Percentiles rank a stretch among this genome's conserved stretches.
Conservation (phyloP, 2,888 invertebrate genomes). For the Endomychus coccineus region DNA sequence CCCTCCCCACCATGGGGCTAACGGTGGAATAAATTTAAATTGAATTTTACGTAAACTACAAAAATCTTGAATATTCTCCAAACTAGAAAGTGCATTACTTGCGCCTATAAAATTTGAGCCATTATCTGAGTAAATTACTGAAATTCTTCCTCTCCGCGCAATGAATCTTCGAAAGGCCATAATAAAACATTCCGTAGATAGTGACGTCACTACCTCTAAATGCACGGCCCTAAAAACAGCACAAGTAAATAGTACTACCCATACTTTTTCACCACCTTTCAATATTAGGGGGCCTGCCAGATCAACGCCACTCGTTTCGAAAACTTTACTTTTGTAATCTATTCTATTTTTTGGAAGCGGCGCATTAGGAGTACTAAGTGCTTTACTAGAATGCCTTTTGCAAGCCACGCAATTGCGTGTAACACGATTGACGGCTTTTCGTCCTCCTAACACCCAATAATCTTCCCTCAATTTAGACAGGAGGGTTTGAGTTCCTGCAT, state of each 20-base stretch:
- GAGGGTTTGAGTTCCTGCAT: too few relatives aligned
- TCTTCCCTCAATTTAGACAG: too few relatives aligned
- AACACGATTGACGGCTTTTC: too few relatives aligned
- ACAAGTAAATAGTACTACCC: constrained; percentile 37
- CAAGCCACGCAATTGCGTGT: too few relatives aligned
- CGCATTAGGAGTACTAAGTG: too few relatives aligned
- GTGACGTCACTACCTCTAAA: constrained; percentile 33
- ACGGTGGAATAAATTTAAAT: constrained; percentile 14
- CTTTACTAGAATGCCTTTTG: too few relatives aligned
- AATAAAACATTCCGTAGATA: constrained; percentile 31
- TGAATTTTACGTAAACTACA: constrained; percentile 5
- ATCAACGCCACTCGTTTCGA: constrained; percentile 34
- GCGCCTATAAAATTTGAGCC: constrained; percentile 36
- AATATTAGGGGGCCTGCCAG: constrained; percentile 35
- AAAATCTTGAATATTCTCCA: constrained; percentile 8
- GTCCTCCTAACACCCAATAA: too few relatives aligned
- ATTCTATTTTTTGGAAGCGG: too few relatives aligned
- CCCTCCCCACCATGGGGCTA: constrained; percentile 12
- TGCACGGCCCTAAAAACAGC: constrained; percentile 35
- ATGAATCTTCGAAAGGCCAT: constrained; percentile 30
- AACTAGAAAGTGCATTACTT: constrained; percentile 10
- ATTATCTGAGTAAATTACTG: constrained; percentile 36
- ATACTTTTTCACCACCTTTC: constrained; percentile 26
- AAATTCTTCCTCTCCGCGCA: constrained; percentile 28
- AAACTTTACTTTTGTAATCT: too few relatives aligned